Percentiles rank a stretch among this genome's conserved stretches.
Conservation (phyloP, 2,113 vertebrate genomes). For the Pungitius pungitius region DNA sequence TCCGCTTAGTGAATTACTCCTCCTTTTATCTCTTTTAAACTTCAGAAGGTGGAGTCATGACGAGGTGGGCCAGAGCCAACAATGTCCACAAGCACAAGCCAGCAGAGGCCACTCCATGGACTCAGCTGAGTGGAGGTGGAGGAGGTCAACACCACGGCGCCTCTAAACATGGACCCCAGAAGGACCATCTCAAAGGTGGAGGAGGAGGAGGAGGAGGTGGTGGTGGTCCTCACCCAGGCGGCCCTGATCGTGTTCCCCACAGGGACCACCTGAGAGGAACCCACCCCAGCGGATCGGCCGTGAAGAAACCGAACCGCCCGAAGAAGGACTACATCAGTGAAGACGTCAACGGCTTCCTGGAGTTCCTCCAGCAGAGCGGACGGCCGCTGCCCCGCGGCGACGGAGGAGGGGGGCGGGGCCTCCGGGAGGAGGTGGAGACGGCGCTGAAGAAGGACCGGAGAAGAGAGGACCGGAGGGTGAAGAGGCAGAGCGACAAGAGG, state of each 20-base stretch:
- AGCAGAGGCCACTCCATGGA: constrained; percentile 88
- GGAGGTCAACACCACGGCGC: not conserved
- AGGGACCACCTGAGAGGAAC: constrained; percentile 48
- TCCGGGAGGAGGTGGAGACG: constrained; percentile 72
- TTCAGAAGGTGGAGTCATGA: constrained; percentile 81
- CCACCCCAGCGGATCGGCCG: constrained; percentile 32
- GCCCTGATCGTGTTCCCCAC: not conserved
- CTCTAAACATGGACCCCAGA: not conserved
- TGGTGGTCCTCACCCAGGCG: not conserved
- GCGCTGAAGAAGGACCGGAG: constrained; percentile 86
- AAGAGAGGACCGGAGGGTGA: constrained; percentile 86
- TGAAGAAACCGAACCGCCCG: constrained; percentile 77
- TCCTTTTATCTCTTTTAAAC: not conserved
- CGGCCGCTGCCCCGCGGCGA: constrained; percentile 34
- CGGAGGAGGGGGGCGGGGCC: not conserved
- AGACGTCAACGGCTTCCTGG: constrained; percentile 92
- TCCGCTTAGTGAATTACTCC: not conserved
- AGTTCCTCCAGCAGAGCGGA: constrained; percentile 77
- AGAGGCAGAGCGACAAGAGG: constrained; percentile 86
- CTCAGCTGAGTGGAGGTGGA: constrained; percentile 70
- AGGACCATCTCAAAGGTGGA: not conserved
- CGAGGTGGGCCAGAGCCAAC: constrained; percentile 88
- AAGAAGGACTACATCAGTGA: constrained; percentile 85
- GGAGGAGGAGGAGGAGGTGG: not conserved
- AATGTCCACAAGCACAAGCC: constrained; percentile 78